Evolutionary conservation across 2,113 vertebrate genomes (phyloP).

Genomic region (Gasterosteus nipponicus): DNA sequence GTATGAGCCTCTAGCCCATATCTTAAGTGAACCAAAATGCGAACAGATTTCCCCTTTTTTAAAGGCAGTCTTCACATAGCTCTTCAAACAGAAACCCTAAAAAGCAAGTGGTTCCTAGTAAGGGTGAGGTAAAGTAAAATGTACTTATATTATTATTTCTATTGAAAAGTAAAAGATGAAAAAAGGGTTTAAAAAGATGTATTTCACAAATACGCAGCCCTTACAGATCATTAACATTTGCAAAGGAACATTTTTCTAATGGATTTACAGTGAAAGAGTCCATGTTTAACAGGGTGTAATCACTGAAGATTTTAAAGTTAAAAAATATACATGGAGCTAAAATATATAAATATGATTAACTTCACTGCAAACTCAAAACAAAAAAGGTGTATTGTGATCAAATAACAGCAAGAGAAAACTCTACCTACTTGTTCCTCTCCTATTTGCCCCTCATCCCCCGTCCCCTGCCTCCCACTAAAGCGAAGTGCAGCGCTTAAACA

Average conservation of each 20-base stretch:
- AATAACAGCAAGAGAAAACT: conserved; percentile 51
- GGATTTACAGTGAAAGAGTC: not conserved
- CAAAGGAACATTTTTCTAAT: not conserved
- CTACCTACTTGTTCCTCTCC: conserved; percentile 33
- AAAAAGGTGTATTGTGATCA: conserved; percentile 43
- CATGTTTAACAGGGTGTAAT: conserved; percentile 7
- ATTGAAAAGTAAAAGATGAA: conserved; percentile 4
- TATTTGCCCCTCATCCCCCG: conserved; percentile 37
- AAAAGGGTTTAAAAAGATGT: not conserved
- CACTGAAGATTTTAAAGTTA: conserved; percentile 1
- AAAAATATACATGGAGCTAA: conserved; percentile 29
- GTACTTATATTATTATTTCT: not conserved
- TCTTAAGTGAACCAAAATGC: conserved; percentile 23
- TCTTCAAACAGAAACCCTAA: conserved; percentile 50
- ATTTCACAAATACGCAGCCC: not conserved
- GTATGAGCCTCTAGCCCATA: conserved; percentile 18
- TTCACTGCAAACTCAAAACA: conserved; percentile 30
- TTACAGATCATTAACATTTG: conserved; percentile 9
- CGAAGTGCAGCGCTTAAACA: conserved; percentile 80
- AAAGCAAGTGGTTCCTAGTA: conserved; percentile 15
- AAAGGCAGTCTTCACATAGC: conserved; percentile 29
- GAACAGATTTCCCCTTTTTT: conserved; percentile 11
- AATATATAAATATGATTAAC: conserved; percentile 56
- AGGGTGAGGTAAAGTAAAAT: not conserved
- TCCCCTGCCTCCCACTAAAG: conserved; percentile 55